Conservation (phyloP, 1,140 invertebrate genomes). For the Drosophila nikananu region DNA sequence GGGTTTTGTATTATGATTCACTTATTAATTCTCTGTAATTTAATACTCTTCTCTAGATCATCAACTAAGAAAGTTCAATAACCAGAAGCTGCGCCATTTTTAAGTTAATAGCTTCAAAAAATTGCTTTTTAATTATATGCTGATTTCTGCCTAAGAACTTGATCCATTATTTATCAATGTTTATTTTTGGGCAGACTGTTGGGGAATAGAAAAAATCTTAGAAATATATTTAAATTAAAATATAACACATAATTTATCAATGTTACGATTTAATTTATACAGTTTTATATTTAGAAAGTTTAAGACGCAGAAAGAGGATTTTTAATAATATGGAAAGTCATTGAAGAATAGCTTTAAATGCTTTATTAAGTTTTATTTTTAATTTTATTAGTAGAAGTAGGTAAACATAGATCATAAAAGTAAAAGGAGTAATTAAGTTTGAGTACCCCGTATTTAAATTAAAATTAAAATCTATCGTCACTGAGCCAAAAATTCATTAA, state of each 20-base stretch:
- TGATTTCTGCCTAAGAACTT: background rate
- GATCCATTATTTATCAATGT: slow-evolving; percentile 17
- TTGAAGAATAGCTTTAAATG: background rate
- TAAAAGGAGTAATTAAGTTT: too few relatives aligned
- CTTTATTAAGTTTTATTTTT: background rate
- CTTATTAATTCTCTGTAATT: background rate
- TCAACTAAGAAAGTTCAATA: slow-evolving; percentile 14
- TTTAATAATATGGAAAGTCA: too few relatives aligned
- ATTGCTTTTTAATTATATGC: slow-evolving; percentile 16
- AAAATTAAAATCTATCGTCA: too few relatives aligned
- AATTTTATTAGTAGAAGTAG: background rate
- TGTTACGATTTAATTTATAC: background rate
- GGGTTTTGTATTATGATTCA: slow-evolving; percentile 8
- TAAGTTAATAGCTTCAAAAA: slow-evolving; percentile 10
- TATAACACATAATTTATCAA: slow-evolving; percentile 1
- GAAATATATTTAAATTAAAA: background rate
- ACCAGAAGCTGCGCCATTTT: slow-evolving; percentile 20
- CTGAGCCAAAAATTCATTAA: background rate
- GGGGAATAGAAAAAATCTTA: too few relatives aligned
- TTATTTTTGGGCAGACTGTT: background rate
- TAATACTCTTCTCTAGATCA: too few relatives aligned
- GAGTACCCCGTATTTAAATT: too few relatives aligned
- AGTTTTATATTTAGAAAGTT: background rate
- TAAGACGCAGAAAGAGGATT: background rate
- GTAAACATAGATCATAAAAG: background rate